These are phyloP conservation scores for Drosophila affinis DNA, from an alignment of 2,888 invertebrate genomes.

Conservation along the genomic window DNA sequence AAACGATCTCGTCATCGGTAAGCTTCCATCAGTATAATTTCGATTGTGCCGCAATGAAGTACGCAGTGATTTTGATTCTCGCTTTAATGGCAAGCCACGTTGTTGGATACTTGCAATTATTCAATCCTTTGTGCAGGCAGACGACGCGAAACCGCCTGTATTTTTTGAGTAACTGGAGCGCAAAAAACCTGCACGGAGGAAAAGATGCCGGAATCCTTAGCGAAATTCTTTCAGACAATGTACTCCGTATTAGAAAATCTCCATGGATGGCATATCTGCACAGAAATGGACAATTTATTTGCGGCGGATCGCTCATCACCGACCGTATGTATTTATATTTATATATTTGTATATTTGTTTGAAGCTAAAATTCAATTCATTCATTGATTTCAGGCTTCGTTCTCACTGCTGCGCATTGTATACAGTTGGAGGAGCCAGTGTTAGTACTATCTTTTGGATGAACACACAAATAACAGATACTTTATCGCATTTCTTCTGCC, in stretches of 20 bases:
- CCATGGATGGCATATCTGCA: constrained; percentile 12
- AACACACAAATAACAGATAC: neutral
- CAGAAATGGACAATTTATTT: neutral
- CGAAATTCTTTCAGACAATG: no score
- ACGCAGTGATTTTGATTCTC: neutral
- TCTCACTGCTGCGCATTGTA: constrained; percentile 12
- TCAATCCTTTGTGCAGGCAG: neutral
- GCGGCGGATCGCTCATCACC: constrained; percentile 4
- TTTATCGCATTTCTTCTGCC: neutral
- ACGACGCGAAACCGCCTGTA: no score
- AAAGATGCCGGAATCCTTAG: no score
- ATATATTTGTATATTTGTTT: fast-evolving
- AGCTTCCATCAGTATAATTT: neutral
- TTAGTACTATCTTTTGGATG: neutral
- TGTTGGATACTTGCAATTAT: neutral
- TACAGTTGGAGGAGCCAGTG: neutral
- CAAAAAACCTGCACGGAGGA: neutral
- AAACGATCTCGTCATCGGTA: neutral
- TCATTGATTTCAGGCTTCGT: neutral
- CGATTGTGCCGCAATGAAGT: neutral
- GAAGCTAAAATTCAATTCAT: neutral
- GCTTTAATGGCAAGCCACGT: neutral
- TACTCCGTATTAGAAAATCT: no score
- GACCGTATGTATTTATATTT: neutral
- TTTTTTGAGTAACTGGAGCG: no score